phyloP scores from a whole-genome alignment of 2,797 vertebrate genomes.

The Iguana delicatissima region DNA sequence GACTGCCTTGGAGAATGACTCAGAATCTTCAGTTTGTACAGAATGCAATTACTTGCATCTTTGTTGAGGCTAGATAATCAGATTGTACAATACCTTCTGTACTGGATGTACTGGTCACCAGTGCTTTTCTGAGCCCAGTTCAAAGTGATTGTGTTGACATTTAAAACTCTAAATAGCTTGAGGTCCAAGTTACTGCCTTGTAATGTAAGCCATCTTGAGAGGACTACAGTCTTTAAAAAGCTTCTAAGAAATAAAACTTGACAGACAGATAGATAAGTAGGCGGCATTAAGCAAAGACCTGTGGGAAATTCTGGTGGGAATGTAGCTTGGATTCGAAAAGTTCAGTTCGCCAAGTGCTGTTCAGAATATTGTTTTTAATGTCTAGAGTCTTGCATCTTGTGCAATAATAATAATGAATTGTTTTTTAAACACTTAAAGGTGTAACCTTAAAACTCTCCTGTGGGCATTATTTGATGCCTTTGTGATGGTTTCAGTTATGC shows the following conservation, averaged over 20 bases:
- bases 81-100: background rate
- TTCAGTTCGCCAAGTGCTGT: too few relatives aligned
- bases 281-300: too few relatives aligned
- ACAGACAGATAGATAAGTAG: too few relatives aligned
- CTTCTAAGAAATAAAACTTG: too few relatives aligned
- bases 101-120: background rate
- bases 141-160: background rate
- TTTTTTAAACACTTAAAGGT: background rate
- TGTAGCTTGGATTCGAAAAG: background rate
- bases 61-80: background rate
- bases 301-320: background rate
- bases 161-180: background rate
- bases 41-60: background rate
- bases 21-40: background rate
- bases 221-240: background rate
- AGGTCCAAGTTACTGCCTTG: background rate
- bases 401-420: background rate
- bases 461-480: background rate
- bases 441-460: background rate
- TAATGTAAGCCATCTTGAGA: background rate
- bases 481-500: background rate
- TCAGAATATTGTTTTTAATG: background rate
- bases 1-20: background rate
- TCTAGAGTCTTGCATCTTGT: background rate
- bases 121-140: background rate